phyloP scores from a whole-genome alignment of 2,888 invertebrate species.

The Plusia festucae region DNA sequence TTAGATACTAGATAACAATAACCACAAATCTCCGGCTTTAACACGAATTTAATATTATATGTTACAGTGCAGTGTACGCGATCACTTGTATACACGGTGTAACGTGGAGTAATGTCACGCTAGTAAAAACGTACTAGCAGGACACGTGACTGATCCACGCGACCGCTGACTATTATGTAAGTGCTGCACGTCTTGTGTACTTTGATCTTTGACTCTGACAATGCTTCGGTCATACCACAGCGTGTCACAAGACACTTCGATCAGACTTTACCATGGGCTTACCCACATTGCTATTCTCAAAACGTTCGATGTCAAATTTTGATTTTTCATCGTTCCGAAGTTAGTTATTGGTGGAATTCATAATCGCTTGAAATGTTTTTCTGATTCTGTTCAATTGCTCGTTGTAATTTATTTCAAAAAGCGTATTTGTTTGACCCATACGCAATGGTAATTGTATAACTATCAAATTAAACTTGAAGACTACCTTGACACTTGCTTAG shows the following conservation, averaged over 20 bases:
- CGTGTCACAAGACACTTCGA: not conserved
- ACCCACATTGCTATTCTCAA: not conserved
- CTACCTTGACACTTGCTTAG: too few relatives aligned
- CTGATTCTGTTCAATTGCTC: too few relatives aligned
- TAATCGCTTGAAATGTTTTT: too few relatives aligned
- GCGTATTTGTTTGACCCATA: too few relatives aligned
- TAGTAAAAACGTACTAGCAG: conserved; percentile 12
- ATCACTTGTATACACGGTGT: not conserved
- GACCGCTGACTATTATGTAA: conserved; percentile 23
- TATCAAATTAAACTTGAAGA: not conserved
- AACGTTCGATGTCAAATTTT: not conserved
- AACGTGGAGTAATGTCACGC: conserved; percentile 20
- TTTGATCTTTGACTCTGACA: conserved; percentile 17
- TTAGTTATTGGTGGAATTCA: too few relatives aligned
- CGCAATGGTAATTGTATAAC: too few relatives aligned
- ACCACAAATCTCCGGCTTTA: not conserved
- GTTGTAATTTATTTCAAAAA: too few relatives aligned
- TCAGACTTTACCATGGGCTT: not conserved
- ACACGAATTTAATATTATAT: conserved; percentile 6
- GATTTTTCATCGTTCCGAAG: too few relatives aligned
- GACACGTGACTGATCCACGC: conserved; percentile 23
- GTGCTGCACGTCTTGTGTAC: conserved; percentile 14
- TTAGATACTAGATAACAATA: not conserved
- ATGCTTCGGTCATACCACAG: not conserved
- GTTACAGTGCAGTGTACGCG: conserved; percentile 26